phyloP scores from a whole-genome alignment of 2,888 invertebrate genomes.

The Apamea sordens region DNA sequence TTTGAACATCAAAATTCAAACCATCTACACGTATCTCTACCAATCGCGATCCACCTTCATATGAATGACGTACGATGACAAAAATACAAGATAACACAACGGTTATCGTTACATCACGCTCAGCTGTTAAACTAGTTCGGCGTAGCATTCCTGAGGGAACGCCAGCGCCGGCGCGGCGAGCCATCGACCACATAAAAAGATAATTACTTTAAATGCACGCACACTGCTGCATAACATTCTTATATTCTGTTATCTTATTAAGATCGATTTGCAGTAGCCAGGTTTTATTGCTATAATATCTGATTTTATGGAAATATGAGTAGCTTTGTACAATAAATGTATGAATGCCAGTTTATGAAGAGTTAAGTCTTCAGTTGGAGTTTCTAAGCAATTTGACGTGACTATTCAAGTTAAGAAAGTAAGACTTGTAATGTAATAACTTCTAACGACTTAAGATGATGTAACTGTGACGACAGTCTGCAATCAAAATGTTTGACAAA shows the following conservation, averaged over 20 bases:
- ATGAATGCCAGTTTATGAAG: background rate
- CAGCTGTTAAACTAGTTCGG: conserved; percentile 84
- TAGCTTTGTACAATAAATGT: background rate
- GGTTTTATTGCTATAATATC: conserved; percentile 10
- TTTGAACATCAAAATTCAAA: background rate
- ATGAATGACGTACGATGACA: conserved; percentile 70
- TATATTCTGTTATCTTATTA: conserved; percentile 44
- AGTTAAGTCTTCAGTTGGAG: background rate
- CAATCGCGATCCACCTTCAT: conserved; percentile 30
- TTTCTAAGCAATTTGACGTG: background rate
- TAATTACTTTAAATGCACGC: conserved; percentile 71
- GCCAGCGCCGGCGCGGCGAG: conserved; percentile 72
- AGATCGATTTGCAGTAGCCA: conserved; percentile 39
- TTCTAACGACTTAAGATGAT: conserved; percentile 23
- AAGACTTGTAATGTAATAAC: conserved; percentile 13
- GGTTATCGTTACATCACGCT: conserved; percentile 79
- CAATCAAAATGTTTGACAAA: conserved; percentile 43
- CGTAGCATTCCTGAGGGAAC: conserved; percentile 86
- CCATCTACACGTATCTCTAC: conserved; percentile 2
- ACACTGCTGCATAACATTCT: conserved; percentile 58
- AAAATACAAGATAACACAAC: conserved; percentile 75
- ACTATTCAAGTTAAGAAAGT: conserved; percentile 7
- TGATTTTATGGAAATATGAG: conserved; percentile 15
- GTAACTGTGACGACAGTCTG: conserved; percentile 30
- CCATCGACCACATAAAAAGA: conserved; percentile 73